Percentiles rank a stretch among this genome's conserved stretches.
Evolutionary conservation across 2,797 vertebrate species (phyloP).

Genomic region (Alfaro cultratus): DNA sequence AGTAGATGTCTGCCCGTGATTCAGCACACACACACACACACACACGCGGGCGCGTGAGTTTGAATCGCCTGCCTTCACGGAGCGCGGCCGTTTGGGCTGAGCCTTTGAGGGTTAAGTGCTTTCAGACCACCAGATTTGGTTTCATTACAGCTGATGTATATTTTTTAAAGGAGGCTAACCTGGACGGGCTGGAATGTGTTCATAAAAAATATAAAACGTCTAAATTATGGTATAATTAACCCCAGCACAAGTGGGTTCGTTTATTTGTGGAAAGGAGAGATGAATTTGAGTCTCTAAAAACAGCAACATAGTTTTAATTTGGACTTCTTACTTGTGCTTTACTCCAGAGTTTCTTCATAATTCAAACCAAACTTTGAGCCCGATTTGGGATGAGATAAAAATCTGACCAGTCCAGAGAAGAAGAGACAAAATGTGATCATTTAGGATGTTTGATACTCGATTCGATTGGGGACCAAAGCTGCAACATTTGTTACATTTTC

Average conservation of each 20-base stretch:
- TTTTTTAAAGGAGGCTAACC: conserved; percentile 63
- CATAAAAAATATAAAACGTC: conserved; percentile 38
- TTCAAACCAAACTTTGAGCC: background rate
- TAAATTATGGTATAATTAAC: conserved; percentile 74
- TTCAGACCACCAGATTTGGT: conserved; percentile 69
- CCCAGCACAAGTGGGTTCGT: conserved; percentile 48
- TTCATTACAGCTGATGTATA: conserved; percentile 73
- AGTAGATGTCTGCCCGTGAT: conserved; percentile 36
- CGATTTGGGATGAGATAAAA: too few relatives aligned
- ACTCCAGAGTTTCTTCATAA: background rate
- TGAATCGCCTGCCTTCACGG: conserved; percentile 42
- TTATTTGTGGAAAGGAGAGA: conserved; percentile 52
- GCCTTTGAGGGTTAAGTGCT: conserved; percentile 73
- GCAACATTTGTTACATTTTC: too few relatives aligned
- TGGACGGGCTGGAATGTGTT: conserved; percentile 51
- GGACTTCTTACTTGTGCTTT: background rate
- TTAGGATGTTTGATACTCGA: too few relatives aligned
- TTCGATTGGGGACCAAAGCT: too few relatives aligned
- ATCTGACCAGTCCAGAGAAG: too few relatives aligned
- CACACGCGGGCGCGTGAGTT: background rate
- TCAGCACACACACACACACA: conserved; percentile 19
- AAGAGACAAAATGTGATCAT: background rate
- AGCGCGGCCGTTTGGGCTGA: conserved; percentile 37
- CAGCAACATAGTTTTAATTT: background rate
- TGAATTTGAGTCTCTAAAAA: conserved; percentile 2